Base-by-base conservation (phyloP, 2,797 vertebrate species). In the Xenops minutus region DNA sequence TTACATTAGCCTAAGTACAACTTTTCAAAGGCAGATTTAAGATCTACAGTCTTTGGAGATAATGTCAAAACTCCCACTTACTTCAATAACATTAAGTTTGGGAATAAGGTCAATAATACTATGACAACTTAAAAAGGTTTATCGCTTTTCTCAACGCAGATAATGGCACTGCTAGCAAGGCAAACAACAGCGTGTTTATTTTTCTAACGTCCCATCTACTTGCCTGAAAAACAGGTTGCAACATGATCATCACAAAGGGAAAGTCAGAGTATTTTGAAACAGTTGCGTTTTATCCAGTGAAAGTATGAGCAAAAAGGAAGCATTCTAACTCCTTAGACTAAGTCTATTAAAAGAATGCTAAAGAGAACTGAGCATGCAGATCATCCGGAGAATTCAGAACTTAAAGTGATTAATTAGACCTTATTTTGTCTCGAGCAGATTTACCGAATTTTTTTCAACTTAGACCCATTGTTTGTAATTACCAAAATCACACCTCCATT, bases 331-430 rank as follows among this genome's bases (percentile, higher is more conserved):
- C 56, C 71, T 95, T 75, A 79, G 67, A 86, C 88, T n/a, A 80
- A 88, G 74, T 94, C 96, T 95, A 96, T 95, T 95, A 96, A 97
- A 96, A 93, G 91, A 95, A 79, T 62, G 88, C 92, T 89, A 94
- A 87, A 94, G 77, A 96, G 81, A 95, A 97, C 82, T 72, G 89
- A 96, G 91, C 90, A 91, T 85, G 96, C 16, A 82, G 94, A 97
- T 98, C 92, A 97, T 97, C 96, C 92, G 96, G 96, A 97, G 97
- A 98, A 98, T 97, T 97, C 95, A 96, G 96, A 96, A 97, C 91
- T 96, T 96, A 89, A 96, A 97, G 96, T 98, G 98, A 98, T 98
- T 98, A 98, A 98, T 98, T 98, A 98, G 97, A 97, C 96, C 96
- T 97, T 97, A 94, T 96, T 98, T 98, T 98, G 97, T 98, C 96